These are phyloP conservation scores for Podarcis lilfordi DNA, from an alignment of 2,797 vertebrate species.

Conservation along the genomic window DNA sequence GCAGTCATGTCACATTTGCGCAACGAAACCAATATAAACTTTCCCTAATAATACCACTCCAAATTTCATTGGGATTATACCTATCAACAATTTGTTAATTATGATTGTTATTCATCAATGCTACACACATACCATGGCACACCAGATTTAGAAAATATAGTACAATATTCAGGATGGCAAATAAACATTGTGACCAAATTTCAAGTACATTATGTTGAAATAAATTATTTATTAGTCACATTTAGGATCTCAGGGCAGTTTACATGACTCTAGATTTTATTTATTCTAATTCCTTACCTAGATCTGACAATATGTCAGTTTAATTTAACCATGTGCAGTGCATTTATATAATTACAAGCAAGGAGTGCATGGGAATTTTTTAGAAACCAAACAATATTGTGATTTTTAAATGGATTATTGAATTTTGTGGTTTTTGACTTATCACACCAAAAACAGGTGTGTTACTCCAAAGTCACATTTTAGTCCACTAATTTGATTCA, in stretches of 20 bases:
- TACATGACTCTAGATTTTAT: not conserved
- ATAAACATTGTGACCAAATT: not conserved
- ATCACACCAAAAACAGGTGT: too few relatives aligned
- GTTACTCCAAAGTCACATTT: too few relatives aligned
- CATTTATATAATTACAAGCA: not conserved
- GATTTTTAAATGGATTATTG: too few relatives aligned
- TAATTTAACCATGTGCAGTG: not conserved
- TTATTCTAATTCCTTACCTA: not conserved
- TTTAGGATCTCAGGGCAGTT: not conserved
- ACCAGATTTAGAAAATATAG: not conserved
- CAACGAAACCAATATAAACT: not conserved
- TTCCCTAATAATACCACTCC: not conserved
- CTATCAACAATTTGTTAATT: not conserved
- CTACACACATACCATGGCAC: not conserved
- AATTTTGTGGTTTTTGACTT: too few relatives aligned
- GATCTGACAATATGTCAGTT: not conserved
- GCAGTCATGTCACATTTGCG: not conserved
- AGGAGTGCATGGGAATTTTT: too few relatives aligned
- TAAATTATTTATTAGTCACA: not conserved
- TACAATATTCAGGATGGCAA: not conserved
- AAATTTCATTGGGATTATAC: not conserved
- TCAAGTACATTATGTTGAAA: not conserved
- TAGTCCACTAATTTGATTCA: too few relatives aligned
- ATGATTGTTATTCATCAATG: not conserved
- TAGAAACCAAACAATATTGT: too few relatives aligned